Base-by-base conservation (phyloP, 1,140 invertebrate genomes). In the Pachyrhynchus sulphureomaculatus region DNA sequence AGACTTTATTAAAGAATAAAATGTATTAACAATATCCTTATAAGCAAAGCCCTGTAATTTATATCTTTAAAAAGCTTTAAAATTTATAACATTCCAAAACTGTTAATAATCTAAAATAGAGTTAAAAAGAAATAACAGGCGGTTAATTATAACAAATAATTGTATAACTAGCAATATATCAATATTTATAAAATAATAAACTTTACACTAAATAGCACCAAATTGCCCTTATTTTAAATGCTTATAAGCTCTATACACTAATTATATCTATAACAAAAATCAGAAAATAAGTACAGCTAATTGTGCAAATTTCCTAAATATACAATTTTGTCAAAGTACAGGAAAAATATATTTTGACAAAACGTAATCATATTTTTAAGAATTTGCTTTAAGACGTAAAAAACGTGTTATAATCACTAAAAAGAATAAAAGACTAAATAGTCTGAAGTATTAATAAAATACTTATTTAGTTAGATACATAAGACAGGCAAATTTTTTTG, bases 81-180 rank as follows among this genome's bases (percentile, higher is more conserved):
- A 62, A 47, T 64, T 54, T 62, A 53, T 61, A 69, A 69, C 67
- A 69, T 61, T 69, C 67, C 67, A 65, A 66, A 64, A 41, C 21
- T 53, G 64, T 68, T 68, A 68, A 67, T 54, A 56, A 29, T 29
- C 56, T 66, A 53, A 62, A 63, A 63, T 64, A 34, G 32, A 68
- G 48, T 55, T 59, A 42, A 57, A 64, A 32, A 21, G 29, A 34
- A 45, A 58, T 58, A 49, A 58, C 55, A 34, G 47, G 13, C 36
- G 59, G 51, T 68, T 60, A 66, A 66, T 51, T 17, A 51, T 47
- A 58, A 66, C 49, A 62, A 64, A 53, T 42, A 56, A 63, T 54
- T 53, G 48, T 66, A 60, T 54, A 53, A 52, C 60, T 59, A 67
- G 58, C 66, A 56, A 34, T 53, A 65, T 33, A 24, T 59, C 42